Evolutionary conservation across 2,888 invertebrate genomes (phyloP).

Genomic region (Rhagonycha lutea): DNA sequence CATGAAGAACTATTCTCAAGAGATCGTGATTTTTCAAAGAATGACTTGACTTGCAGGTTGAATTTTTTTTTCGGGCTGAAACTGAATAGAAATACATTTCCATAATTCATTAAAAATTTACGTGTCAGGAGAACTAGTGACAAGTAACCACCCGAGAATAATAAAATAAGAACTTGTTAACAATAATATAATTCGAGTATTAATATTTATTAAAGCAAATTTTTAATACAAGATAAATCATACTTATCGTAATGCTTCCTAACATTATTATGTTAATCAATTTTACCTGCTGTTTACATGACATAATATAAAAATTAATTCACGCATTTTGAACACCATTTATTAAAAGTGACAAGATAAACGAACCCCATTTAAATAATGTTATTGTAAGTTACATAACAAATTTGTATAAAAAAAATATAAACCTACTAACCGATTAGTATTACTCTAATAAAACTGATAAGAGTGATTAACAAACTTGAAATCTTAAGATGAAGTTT

Average conservation of each 20-base stretch:
- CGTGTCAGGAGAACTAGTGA: background rate
- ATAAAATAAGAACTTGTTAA: background rate
- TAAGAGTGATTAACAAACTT: conserved; percentile 21
- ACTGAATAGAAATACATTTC: background rate
- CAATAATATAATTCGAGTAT: background rate
- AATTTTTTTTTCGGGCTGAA: background rate
- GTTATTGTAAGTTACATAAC: background rate
- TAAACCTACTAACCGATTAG: background rate
- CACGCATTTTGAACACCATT: background rate
- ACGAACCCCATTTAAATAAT: background rate
- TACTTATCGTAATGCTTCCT: background rate
- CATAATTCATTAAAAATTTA: background rate
- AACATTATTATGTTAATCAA: background rate
- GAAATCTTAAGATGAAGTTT: conserved; percentile 42
- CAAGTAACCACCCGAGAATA: background rate
- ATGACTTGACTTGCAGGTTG: background rate
- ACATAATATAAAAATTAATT: background rate
- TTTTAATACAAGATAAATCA: background rate
- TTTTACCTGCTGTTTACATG: background rate
- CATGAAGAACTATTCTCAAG: background rate
- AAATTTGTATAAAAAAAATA: background rate
- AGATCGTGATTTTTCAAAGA: background rate
- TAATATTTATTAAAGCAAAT: background rate
- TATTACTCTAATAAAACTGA: background rate
- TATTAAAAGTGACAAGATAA: background rate